phyloP scores from a whole-genome alignment of 2,888 invertebrate genomes.

The Perdita meconis region DNA sequence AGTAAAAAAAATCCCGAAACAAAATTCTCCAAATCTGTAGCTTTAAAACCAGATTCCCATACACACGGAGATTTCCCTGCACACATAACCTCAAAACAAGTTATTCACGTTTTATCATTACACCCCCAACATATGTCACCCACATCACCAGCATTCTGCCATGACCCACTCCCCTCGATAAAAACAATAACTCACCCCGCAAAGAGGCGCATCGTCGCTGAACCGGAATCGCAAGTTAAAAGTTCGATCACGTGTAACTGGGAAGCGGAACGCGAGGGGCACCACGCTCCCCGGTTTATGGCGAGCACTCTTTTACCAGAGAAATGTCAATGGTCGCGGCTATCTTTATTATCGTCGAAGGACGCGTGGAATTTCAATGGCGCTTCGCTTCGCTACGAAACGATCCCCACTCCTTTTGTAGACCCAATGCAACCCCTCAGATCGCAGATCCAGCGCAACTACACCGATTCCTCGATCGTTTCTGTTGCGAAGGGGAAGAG shows the following conservation, averaged over 20 bases:
- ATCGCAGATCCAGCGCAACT: conserved; percentile 26
- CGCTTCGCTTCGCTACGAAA: conserved; percentile 16
- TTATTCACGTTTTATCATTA: no score
- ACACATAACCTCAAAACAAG: no score
- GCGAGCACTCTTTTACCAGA: conserved; percentile 13
- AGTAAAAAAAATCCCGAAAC: no score
- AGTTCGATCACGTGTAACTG: conserved; percentile 38
- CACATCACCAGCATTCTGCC: no score
- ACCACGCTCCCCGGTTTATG: conserved; percentile 31
- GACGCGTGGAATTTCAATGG: conserved; percentile 60
- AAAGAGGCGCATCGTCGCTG: background rate
- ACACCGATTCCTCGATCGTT: conserved; percentile 34
- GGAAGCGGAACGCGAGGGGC: conserved; percentile 2
- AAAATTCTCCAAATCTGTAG: no score
- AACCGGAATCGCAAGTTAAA: conserved; percentile 16
- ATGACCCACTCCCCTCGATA: conserved; percentile 4
- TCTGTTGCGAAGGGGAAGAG: background rate
- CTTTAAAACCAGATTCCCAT: no score
- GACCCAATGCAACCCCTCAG: conserved; percentile 5
- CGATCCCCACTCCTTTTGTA: background rate
- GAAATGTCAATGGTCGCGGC: conserved; percentile 43
- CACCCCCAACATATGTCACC: no score
- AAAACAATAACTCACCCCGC: conserved; percentile 16
- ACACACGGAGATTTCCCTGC: no score
- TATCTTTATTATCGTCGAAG: conserved; percentile 59